phyloP scores from a whole-genome alignment of 2,888 invertebrate species.

The Platypus cylindrus region DNA sequence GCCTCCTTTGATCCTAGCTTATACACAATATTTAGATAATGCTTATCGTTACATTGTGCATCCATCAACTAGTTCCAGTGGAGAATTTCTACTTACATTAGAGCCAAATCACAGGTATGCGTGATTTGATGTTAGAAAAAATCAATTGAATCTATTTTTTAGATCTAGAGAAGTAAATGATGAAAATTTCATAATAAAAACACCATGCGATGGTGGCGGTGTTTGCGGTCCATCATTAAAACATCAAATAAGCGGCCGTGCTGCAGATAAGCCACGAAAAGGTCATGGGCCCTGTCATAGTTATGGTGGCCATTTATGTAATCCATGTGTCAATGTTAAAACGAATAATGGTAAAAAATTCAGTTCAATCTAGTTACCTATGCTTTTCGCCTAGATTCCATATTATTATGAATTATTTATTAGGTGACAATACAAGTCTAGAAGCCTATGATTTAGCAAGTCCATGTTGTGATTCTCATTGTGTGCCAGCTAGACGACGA shows the following conservation, averaged over 20 bases:
- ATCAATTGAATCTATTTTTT: not conserved
- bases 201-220: slow-evolving; percentile 35
- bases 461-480: slow-evolving; percentile 77
- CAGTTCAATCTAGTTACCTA: slow-evolving; percentile 6
- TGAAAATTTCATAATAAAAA: slow-evolving; percentile 55
- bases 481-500: slow-evolving; percentile 51
- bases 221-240: slow-evolving; percentile 18
- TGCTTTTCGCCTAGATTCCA: not conserved
- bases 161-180: slow-evolving; percentile 27
- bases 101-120: slow-evolving; percentile 42
- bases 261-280: slow-evolving; percentile 25
- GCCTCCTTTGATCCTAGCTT: slow-evolving; percentile 33
- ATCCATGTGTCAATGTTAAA: slow-evolving; percentile 44
- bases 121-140: not conserved
- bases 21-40: slow-evolving; percentile 56
- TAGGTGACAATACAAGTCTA: slow-evolving; percentile 60
- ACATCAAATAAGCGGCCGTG: slow-evolving; percentile 10
- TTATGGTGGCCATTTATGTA: slow-evolving; percentile 48
- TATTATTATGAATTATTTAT: slow-evolving; percentile 25
- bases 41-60: slow-evolving; percentile 51
- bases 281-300: slow-evolving; percentile 25
- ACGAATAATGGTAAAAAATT: slow-evolving; percentile 28
- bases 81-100: slow-evolving; percentile 59
- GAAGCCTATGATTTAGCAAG: slow-evolving; percentile 80
- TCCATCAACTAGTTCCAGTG: slow-evolving; percentile 50